Percentiles rank a stretch among this genome's conserved stretches.
phyloP scores from a whole-genome alignment of 1,140 invertebrate genomes.

The Lepidurus arcticus region DNA sequence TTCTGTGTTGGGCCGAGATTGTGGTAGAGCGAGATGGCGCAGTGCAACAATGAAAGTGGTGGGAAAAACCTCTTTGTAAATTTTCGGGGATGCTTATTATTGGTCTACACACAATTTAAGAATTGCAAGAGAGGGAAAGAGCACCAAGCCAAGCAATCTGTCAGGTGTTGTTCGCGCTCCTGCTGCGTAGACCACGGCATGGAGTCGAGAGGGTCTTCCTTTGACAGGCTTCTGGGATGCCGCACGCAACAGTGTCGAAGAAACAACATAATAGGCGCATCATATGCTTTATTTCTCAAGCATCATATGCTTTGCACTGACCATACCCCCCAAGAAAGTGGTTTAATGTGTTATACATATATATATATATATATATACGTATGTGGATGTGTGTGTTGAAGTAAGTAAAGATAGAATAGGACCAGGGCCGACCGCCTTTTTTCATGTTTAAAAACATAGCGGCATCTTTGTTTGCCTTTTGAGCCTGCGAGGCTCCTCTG shows the following conservation, averaged over 20 bases:
- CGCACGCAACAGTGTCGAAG: background rate
- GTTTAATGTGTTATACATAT: no score
- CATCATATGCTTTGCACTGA: no score
- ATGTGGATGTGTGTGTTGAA: no score
- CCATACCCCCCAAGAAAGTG: no score
- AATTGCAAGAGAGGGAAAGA: background rate
- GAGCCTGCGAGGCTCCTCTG: background rate
- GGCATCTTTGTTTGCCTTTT: conserved; percentile 19
- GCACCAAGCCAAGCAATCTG: conserved; percentile 3
- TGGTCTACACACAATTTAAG: background rate
- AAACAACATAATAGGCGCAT: conserved; percentile 11
- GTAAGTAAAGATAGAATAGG: no score
- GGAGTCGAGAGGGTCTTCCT: conserved; percentile 20
- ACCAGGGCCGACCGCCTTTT: no score
- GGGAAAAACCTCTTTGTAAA: background rate
- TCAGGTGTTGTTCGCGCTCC: conserved; percentile 20
- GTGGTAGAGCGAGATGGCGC: no score
- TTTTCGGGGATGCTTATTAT: background rate
- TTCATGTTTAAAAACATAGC: background rate
- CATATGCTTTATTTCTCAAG: no score
- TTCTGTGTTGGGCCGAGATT: no score
- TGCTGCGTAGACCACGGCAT: background rate
- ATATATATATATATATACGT: no score
- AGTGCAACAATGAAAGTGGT: background rate
- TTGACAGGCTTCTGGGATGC: conserved; percentile 4